Base-by-base conservation (phyloP, 30 jellyfish, hydroid and myxozoan genomes). In the Nemopilema nomurai region DNA sequence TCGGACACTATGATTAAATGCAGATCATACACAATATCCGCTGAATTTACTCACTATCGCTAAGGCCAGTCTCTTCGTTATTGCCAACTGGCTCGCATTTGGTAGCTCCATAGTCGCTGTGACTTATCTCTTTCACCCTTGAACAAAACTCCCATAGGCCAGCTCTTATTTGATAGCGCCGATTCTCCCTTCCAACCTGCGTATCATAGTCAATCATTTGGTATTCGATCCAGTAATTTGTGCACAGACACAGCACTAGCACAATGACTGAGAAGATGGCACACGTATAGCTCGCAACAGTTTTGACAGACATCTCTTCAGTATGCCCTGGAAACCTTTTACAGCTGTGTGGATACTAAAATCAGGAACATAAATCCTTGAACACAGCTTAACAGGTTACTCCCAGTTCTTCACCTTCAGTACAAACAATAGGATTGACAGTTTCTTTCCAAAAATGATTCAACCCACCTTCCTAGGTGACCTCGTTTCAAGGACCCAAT, bases 151-250 rank as follows among this genome's bases (percentile, higher is more conserved):
- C 89, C 93, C 91, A 83, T 13, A 82, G 33, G 23, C 92, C 97
- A 27, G 85, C 71, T 53, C 96, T 49, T 52, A 67, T 16, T 72
- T 82, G 63, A 67, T 30, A 76, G 28, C 76, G 68, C 28, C 67
- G 85, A n/a, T 49, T 33, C 20, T 75, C 29, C 28, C 21, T 29
- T 16, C 83, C 90, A 20, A 71, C 69, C 70, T 62, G 63, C 4
- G 83, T 79, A 49, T 74, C 93, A 41, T 41, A 41, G 57, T 41
- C 57, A 28, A 28, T 68, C 27, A 25, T 72, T 1, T 79, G 96
- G 72, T 78, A 93, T 64, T 93, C 97, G 41, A 81, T 65, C 98
- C 98, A 93, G 69, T 93, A 93, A 77, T 93, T 93, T 4, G 98
- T 88, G 29, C 95, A 95, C 29, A 93, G 70, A 33, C 97, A 93